Base-by-base conservation (phyloP, 2,888 invertebrate species). In the Drosophila lutescens region DNA sequence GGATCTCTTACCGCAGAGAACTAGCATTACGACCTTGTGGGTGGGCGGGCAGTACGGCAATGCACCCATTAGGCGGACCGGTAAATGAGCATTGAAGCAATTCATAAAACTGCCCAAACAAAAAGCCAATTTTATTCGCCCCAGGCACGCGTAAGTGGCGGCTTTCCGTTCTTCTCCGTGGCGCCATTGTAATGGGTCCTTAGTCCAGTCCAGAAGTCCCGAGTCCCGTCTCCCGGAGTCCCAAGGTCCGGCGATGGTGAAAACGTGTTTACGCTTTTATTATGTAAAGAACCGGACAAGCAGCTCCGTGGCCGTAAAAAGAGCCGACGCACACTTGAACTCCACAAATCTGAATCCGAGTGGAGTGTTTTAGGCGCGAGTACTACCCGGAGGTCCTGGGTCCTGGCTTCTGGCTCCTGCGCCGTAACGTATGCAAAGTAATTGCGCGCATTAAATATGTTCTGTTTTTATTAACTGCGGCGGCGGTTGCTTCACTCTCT, bases 241-340 rank as follows among this genome's bases (percentile, higher is more conserved):
- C 26, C 6, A 26, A 15, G 53, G 71, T 59, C 74, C 49, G 77
- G 70, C 77, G 75, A 86, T 86, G 74, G 86, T 85, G 83, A 78
- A 87, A 86, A 87, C 83, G 83, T 87, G 85, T 87, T 86, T 86
- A 87, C 88, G 86, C 86, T 86, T 87, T 86, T 86, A 86, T 86
- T 87, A 87, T 86, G 85, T 83, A 79, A 79, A 85, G 59, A 73
- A 53, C 57, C 55, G 59, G 58, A 50, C 65, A 56, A 30, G 63
- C 47, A 34, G 53, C 60, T 36, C 40, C 34, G 32, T 47, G 34
- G 34, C 59, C 67, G 71, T 70, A 68, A 82, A 76, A 74, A 60
- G 43, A 59, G 47, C 78, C 36, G 56, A 65, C 58, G 57, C 56
- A 74, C 73, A 59, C 73, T 55, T 40, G 44, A 41, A 55, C 44